Evolutionary conservation across 2,888 invertebrate species (phyloP).

Genomic region (Athalia circularis): DNA sequence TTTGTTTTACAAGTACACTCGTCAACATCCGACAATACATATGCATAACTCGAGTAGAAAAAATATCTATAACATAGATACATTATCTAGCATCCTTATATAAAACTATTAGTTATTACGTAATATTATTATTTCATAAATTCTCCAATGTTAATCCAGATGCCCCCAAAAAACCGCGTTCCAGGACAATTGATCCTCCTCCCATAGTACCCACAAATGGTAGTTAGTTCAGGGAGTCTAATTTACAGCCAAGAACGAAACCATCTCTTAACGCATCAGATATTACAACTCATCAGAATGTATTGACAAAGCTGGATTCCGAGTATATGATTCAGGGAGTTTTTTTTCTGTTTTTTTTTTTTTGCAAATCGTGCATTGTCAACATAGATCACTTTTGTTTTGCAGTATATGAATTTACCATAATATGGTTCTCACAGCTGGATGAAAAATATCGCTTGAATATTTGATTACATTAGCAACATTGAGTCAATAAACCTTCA

Average conservation of each 20-base stretch:
- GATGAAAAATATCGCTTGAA: conserved; percentile 45
- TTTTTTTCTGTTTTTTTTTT: no score
- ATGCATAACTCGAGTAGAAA: conserved; percentile 64
- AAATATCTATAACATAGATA: conserved; percentile 67
- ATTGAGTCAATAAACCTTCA: background rate
- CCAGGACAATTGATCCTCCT: no score
- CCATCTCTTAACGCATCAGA: no score
- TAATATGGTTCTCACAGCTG: conserved; percentile 54
- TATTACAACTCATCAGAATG: no score
- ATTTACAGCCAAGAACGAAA: background rate
- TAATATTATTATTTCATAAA: conserved; percentile 56
- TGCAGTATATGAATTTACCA: conserved; percentile 50
- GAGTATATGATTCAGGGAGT: no score
- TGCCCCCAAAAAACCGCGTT: conserved; percentile 35
- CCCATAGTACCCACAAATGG: no score
- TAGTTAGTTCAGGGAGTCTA: background rate
- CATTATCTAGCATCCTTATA: conserved; percentile 64
- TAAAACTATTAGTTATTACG: conserved; percentile 64
- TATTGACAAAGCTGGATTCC: no score
- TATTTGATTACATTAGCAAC: background rate
- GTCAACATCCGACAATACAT: conserved; percentile 63
- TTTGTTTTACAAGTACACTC: conserved; percentile 62
- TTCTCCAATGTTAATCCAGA: conserved; percentile 50
- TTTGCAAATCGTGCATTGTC: conserved; percentile 44
- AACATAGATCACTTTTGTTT: conserved; percentile 58